Conservation (phyloP, 2,113 vertebrate genomes). For the Corynorhinus townsendii region DNA sequence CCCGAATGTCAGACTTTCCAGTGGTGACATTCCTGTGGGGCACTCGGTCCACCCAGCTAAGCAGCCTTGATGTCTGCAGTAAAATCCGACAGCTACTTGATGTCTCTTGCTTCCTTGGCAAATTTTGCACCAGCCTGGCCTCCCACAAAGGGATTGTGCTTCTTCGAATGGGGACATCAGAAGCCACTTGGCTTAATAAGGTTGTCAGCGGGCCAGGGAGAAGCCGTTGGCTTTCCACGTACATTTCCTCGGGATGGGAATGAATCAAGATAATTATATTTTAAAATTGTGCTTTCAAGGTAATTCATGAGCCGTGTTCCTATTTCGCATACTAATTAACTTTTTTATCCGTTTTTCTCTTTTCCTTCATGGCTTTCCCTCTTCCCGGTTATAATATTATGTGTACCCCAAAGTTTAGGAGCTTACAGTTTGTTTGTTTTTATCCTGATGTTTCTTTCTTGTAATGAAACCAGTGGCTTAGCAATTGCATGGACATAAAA, state of each 20-base stretch:
- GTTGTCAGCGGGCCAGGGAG: background rate
- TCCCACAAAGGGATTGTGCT: background rate
- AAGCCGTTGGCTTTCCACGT: background rate
- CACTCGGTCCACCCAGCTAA: background rate
- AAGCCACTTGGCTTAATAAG: constrained; percentile 30
- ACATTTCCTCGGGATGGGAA: background rate
- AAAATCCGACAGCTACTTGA: background rate
- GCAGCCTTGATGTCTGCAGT: background rate
- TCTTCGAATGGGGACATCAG: background rate
- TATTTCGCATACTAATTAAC: constrained; percentile 17
- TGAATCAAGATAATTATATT: constrained; percentile 43
- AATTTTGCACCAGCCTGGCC: background rate
- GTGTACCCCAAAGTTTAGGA: constrained; percentile 44
- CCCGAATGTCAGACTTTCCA: background rate
- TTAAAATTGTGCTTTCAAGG: constrained; percentile 43
- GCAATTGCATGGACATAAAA: background rate
- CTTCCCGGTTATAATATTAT: constrained; percentile 4
- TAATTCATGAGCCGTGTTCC: constrained; percentile 5
- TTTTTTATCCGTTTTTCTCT: background rate
- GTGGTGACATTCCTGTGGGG: background rate
- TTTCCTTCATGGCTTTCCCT: background rate
- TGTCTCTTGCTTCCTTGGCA: background rate
- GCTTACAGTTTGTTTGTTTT: background rate
- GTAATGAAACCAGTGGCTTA: constrained; percentile 31
- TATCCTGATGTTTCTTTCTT: constrained; percentile 3